Conservation (phyloP, 2,797 vertebrate species). For the Columba guinea region DNA sequence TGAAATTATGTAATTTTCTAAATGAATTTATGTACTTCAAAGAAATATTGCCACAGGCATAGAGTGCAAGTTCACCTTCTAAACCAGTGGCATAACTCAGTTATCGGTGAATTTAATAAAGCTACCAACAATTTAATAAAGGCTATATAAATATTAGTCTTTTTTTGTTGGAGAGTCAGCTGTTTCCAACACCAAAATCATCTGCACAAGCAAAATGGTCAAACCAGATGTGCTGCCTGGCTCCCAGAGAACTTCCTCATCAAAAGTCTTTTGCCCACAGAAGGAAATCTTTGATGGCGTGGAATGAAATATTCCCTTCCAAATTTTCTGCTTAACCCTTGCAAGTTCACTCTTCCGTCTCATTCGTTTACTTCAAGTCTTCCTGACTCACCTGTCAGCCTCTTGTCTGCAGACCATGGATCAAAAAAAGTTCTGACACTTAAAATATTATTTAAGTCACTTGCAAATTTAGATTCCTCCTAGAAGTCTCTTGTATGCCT, state of each 20-base stretch:
- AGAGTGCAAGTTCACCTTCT: not conserved
- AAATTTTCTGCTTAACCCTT: not conserved
- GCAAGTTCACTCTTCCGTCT: not conserved
- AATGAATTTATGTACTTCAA: slow-evolving; percentile 28
- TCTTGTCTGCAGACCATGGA: not conserved
- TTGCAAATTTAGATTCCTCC: not conserved
- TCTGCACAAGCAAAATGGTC: not conserved
- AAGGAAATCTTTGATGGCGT: not conserved
- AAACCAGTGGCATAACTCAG: not conserved
- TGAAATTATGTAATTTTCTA: slow-evolving; percentile 20
- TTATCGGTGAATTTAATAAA: not conserved
- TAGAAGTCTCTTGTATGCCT: not conserved
- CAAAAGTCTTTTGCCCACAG: not conserved
- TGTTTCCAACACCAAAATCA: not conserved
- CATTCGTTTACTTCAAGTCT: not conserved
- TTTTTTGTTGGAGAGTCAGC: not conserved
- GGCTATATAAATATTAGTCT: not conserved
- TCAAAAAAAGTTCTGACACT: not conserved
- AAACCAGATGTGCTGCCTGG: not conserved
- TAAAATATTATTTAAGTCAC: not conserved
- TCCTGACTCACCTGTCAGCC: not conserved
- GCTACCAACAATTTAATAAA: not conserved
- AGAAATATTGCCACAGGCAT: not conserved
- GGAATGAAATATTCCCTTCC: not conserved
- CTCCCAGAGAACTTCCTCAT: not conserved